Evolutionary conservation across 2,797 vertebrate genomes (phyloP), one percentile per base, ranked within the genome.

Genomic region (Astyanax mexicanus): DNA sequence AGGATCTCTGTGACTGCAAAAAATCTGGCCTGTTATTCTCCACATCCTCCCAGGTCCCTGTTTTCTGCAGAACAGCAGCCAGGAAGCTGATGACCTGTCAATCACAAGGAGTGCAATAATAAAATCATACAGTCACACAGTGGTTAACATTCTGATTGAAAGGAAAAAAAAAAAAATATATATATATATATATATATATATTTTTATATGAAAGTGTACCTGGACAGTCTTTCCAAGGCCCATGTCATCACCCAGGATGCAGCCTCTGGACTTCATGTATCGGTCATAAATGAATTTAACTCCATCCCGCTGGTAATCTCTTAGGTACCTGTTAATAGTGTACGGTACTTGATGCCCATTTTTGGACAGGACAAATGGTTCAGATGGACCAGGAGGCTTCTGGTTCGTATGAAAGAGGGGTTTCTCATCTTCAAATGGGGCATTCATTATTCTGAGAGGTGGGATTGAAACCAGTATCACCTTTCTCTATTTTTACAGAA

Each of bases 171-270:
- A n/a, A n/a, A n/a, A n/a, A n/a, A n/a, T n/a, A n/a, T n/a, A n/a
- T n/a, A n/a, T n/a, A n/a, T n/a, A n/a, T n/a, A n/a, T n/a, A n/a
- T n/a, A n/a, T n/a, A n/a, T n/a, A n/a, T n/a, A n/a, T n/a, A n/a
- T n/a, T n/a, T n/a, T n/a, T n/a, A n/a, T 60, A 29, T 61, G 4
- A 3, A 13, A 19, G 15, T 70, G 40, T 94, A 98, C 98, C 96
- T 99, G 97, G 76, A 99, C 87, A 54, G 98, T 99, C 90, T 99
- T 99, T 78, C 98, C 98, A 73, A 99, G 95, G 44, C 98, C 98
- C 98, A 99, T 99, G 83, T 99, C 98, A 78, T 99, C 98, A 55
- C 97, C 98, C 78, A 99, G 94, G 86, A 99, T 93, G 86, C 97
- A 99, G 0, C 98, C 98, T 79, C 85, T 92, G 80, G 93, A 92